Conservation (phyloP, 2,113 vertebrate species). For the Athene cunicularia region DNA sequence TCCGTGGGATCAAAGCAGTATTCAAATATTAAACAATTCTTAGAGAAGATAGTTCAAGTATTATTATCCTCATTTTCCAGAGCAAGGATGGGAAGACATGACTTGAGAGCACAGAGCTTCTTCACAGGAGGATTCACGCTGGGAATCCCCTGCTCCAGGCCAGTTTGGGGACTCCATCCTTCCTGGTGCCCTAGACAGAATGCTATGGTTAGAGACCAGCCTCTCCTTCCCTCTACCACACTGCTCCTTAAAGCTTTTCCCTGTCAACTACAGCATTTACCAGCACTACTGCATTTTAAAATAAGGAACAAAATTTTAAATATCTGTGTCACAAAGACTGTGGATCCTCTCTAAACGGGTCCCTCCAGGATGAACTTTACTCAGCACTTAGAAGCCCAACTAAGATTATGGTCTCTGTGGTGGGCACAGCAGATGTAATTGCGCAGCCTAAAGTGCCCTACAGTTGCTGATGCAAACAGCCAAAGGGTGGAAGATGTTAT, state of each 20-base stretch:
- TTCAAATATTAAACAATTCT: neutral
- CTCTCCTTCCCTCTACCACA: neutral
- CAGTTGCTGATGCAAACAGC: neutral
- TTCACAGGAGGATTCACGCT: neutral
- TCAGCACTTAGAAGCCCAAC: neutral
- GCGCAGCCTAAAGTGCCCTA: neutral
- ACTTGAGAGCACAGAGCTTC: neutral
- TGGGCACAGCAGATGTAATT: neutral
- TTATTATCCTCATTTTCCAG: neutral
- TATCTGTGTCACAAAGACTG: neutral
- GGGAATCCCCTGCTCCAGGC: neutral
- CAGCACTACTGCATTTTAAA: accelerated
- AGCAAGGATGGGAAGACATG: neutral
- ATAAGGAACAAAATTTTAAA: neutral
- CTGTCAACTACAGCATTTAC: neutral
- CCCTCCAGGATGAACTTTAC: neutral
- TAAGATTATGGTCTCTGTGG: neutral
- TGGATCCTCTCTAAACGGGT: neutral
- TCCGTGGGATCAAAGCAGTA: neutral
- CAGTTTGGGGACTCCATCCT: neutral
- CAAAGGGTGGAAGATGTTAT: neutral
- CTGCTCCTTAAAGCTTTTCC: neutral
- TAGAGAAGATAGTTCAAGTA: neutral
- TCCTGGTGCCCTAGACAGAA: neutral
- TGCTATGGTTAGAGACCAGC: neutral